Conservation (phyloP, 2,888 invertebrate species). For the Timema cristinae region DNA sequence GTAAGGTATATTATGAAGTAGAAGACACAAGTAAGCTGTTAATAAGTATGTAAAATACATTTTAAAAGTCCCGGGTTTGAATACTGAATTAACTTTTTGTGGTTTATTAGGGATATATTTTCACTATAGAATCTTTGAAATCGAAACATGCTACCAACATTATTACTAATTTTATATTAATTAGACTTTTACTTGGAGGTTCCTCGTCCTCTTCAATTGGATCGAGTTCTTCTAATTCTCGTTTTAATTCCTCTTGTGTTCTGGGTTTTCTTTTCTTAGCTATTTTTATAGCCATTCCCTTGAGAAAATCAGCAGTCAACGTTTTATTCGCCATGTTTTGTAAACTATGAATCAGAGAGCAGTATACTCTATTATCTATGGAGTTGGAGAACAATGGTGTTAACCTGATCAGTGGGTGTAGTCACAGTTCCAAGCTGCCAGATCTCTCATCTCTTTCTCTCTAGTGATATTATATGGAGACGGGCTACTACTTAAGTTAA, state of each 20-base stretch:
- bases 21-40: too few species aligned
- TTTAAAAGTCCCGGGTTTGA: too few species aligned
- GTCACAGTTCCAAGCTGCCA: too few species aligned
- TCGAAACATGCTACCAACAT: not conserved
- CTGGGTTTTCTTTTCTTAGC: slow-evolving; percentile 6
- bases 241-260: slow-evolving; percentile 24
- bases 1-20: too few species aligned
- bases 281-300: slow-evolving; percentile 12
- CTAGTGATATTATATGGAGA: too few species aligned
- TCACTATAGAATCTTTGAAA: not conserved
- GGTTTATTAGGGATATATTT: not conserved
- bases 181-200: not conserved
- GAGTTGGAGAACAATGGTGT: too few species aligned
- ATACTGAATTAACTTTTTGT: not conserved
- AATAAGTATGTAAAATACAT: too few species aligned
- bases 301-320: not conserved
- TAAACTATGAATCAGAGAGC: too few species aligned
- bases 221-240: slow-evolving; percentile 35
- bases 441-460: too few species aligned
- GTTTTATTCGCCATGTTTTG: not conserved
- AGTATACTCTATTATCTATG: too few species aligned
- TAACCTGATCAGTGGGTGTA: too few species aligned
- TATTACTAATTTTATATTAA: not conserved
- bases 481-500: too few species aligned
- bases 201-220: slow-evolving; percentile 33